Evolutionary conservation across 2,797 vertebrate species (phyloP), one percentile per base, ranked within the genome.

Genomic region (Sarcophilus harrisii): DNA sequence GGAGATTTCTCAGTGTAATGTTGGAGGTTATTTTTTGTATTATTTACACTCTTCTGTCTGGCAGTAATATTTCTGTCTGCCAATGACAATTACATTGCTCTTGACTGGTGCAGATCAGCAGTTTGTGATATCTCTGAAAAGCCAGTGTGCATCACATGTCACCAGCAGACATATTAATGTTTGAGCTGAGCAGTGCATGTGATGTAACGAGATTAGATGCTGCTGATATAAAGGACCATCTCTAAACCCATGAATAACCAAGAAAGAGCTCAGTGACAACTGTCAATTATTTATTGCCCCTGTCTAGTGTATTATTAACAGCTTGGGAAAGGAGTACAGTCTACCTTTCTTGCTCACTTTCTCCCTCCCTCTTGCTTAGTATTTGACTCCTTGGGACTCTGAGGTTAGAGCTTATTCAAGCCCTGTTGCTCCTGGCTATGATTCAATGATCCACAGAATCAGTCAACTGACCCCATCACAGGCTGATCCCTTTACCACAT

Each of bases 251-350:
- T 98, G 97, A 98, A 98, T 98, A 98, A 98, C 54, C 29, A 98
- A 98, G 96, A 97, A 98, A 97, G 94, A 95, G 81, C 24, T 24
- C 94, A 95, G 96, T 98, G 98, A 98, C 96, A 98, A 96, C 92
- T 97, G 97, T 98, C 97, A 98, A 97, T 98, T 99, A 98, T 98
- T 98, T 98, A 98, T 98, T 96, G 94, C 28, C 90, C 60, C 93
- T 97, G 93, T 98, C 96, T 92, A 97, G 95, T 96, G 92, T 96
- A 94, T 98, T 98, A 98, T 97, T 98, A 98, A 98, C 96, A 97
- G 94, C 94, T 96, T 81, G 54, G 93, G 97, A 49, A 38, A 92
- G 97, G 13, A 29, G 93, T 49, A 92, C 45, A 91, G 49, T 81
- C 94, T 96, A 91, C 66, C 10, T 96, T 98, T 95, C 95, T 27